Conservation (phyloP, 2,888 invertebrate species). For the Junonia oenone region DNA sequence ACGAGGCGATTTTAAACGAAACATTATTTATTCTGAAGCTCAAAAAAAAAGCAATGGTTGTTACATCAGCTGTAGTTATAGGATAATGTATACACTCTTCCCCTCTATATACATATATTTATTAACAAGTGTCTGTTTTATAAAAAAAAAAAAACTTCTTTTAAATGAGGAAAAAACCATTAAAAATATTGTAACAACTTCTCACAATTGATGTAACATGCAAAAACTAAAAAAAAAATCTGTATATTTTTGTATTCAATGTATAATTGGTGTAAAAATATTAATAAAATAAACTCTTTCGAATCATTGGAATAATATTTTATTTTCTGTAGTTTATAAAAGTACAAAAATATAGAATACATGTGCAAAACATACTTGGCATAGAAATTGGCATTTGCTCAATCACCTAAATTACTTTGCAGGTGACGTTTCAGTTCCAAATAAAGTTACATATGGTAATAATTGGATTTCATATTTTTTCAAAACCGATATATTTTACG, state of each 20-base stretch:
- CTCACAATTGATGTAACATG: neutral
- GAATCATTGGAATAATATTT: conserved; percentile 4
- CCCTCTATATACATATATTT: neutral
- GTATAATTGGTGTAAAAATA: neutral
- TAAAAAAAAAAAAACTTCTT: neutral
- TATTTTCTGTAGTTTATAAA: conserved; percentile 3
- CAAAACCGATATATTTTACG: too few relatives aligned
- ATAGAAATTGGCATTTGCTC: neutral
- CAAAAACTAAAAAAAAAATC: conserved; percentile 2
- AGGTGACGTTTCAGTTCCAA: too few relatives aligned
- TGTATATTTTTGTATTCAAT: conserved; percentile 25
- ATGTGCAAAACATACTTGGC: neutral
- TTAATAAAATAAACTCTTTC: conserved; percentile 15
- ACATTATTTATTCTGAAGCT: conserved; percentile 12
- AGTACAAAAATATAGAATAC: conserved; percentile 7
- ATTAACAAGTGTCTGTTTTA: neutral
- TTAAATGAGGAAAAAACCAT: neutral
- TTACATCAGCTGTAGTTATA: conserved; percentile 1
- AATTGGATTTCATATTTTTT: too few relatives aligned
- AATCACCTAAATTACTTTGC: too few relatives aligned
- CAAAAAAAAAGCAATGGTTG: conserved; percentile 14
- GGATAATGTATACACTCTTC: neutral
- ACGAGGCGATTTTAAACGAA: neutral
- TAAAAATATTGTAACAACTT: neutral
- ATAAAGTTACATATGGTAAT: too few relatives aligned